phyloP scores from a whole-genome alignment of 2,888 invertebrate species.

The Druceiella hillmani region DNA sequence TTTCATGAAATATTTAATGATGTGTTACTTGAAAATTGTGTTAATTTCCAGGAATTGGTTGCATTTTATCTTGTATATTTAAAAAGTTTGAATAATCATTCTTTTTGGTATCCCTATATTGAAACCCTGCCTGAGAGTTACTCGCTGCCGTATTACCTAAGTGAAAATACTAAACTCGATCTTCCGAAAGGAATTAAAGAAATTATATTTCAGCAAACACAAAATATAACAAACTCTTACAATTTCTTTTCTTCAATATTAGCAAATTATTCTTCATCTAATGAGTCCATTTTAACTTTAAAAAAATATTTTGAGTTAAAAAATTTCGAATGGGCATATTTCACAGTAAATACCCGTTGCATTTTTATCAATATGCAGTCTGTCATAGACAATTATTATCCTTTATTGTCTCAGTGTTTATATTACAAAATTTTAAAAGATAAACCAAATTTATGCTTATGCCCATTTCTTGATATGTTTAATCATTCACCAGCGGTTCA shows the following conservation, averaged over 20 bases:
- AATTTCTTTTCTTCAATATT: slow-evolving; percentile 44
- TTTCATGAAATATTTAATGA: slow-evolving; percentile 49
- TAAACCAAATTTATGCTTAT: slow-evolving; percentile 66
- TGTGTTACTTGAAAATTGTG: slow-evolving; percentile 38
- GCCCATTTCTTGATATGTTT: slow-evolving; percentile 85
- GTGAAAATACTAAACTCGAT: slow-evolving; percentile 45
- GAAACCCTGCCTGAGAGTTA: slow-evolving; percentile 62
- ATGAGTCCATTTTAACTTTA: slow-evolving; percentile 38
- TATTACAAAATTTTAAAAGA: slow-evolving; percentile 41
- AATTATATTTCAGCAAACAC: slow-evolving; percentile 47
- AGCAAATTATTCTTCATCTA: slow-evolving; percentile 31
- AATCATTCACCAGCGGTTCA: slow-evolving; percentile 69
- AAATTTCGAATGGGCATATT: slow-evolving; percentile 74
- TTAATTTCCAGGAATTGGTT: slow-evolving; percentile 66
- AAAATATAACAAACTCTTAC: slow-evolving; percentile 41
- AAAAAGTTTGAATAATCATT: slow-evolving; percentile 48
- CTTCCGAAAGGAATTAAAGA: slow-evolving; percentile 54
- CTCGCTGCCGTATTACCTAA: slow-evolving; percentile 64
- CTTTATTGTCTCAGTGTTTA: slow-evolving; percentile 36
- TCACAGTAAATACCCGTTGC: slow-evolving; percentile 79
- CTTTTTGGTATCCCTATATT: slow-evolving; percentile 61
- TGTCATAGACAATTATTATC: slow-evolving; percentile 39
- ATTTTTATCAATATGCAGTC: slow-evolving; percentile 62
- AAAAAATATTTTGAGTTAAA: slow-evolving; percentile 44
- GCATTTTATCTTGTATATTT: slow-evolving; percentile 69